Conservation (phyloP, 2,888 invertebrate species). For the Andrena flavipes region DNA sequence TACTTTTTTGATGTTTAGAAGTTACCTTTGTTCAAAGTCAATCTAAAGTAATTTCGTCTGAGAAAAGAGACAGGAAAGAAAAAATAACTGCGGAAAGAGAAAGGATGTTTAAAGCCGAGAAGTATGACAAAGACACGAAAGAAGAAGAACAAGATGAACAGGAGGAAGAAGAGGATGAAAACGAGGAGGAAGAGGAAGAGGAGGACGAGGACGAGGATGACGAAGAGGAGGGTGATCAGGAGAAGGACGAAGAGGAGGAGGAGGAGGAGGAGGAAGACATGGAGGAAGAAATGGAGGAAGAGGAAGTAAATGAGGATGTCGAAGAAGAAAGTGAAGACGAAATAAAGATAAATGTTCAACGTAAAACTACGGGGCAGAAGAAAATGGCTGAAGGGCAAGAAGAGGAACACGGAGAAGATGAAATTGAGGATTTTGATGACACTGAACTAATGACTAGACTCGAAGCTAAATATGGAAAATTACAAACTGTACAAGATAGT, state of each 20-base stretch:
- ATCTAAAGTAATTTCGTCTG: constrained; percentile 53
- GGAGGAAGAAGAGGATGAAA: constrained; percentile 69
- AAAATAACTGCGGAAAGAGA: constrained; percentile 66
- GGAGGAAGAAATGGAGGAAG: constrained; percentile 64
- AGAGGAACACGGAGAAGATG: constrained; percentile 80
- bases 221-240: constrained; percentile 75
- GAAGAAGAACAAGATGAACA: constrained; percentile 54
- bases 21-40: constrained; percentile 36
- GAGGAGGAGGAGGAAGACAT: constrained; percentile 85
- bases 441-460: constrained; percentile 89
- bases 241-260: constrained; percentile 76
- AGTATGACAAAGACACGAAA: constrained; percentile 64
- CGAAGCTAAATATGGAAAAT: constrained; percentile 76
- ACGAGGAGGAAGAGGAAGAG: constrained; percentile 59
- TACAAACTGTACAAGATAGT: constrained; percentile 77
- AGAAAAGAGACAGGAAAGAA: constrained; percentile 67
- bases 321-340: constrained; percentile 72
- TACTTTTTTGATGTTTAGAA: constrained; percentile 53
- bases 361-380: constrained; percentile 59
- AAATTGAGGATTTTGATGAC: constrained; percentile 88
- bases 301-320: constrained; percentile 64
- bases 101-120: constrained; percentile 61
- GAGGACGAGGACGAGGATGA: constrained; percentile 42
- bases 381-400: constrained; percentile 76
- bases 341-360: constrained; percentile 79